phyloP scores from a whole-genome alignment of 2,797 vertebrate species.

The Bufotes viridis region DNA sequence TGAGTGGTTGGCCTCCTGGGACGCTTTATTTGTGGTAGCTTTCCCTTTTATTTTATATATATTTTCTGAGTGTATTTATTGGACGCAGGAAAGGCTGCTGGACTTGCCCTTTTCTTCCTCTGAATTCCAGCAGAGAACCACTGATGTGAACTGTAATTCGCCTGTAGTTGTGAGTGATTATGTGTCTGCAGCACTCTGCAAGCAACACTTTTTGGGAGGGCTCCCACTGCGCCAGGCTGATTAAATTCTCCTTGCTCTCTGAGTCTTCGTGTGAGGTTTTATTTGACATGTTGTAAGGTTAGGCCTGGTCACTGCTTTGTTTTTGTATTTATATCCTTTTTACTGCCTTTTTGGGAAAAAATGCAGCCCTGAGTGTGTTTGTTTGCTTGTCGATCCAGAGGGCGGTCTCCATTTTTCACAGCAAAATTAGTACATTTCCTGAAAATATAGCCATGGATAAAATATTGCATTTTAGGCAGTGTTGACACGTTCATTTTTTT shows the following conservation, averaged over 20 bases:
- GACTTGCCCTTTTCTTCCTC: conserved; percentile 44
- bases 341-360: conserved; percentile 30
- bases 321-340: conserved; percentile 40
- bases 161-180: conserved; percentile 62
- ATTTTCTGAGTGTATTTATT: conserved; percentile 43
- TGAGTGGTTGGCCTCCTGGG: conserved; percentile 43
- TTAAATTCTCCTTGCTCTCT: conserved; percentile 67
- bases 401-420: background rate
- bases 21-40: conserved; percentile 42
- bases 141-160: conserved; percentile 64
- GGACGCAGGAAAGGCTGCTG: conserved; percentile 47
- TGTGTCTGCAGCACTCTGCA: conserved; percentile 59
- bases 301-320: conserved; percentile 22
- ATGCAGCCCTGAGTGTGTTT: conserved; percentile 31
- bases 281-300: conserved; percentile 61
- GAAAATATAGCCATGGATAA: background rate
- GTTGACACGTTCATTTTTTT: background rate
- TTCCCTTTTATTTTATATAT: conserved; percentile 41
- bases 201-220: conserved; percentile 61
- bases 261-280: conserved; percentile 49
- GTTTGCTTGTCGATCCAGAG: conserved; percentile 57
- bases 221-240: conserved; percentile 65
- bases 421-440: background rate
- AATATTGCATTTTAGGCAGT: background rate
- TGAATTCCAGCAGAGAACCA: conserved; percentile 59